These are phyloP conservation scores for Chaenogobius annularis DNA, from an alignment of 2,113 vertebrate genomes.

Conservation along the genomic window DNA sequence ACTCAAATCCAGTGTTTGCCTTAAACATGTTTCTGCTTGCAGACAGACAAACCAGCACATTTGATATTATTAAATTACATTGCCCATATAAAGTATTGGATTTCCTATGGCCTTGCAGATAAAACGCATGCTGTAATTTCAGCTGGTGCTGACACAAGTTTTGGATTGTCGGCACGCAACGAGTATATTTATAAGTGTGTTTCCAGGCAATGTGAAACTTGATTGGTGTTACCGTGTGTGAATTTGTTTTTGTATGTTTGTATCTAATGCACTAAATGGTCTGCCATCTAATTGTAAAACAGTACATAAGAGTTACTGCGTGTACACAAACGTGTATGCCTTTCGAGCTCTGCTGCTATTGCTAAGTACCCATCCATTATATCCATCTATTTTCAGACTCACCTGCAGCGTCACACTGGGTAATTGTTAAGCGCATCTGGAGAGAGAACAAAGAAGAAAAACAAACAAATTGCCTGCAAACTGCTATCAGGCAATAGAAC, in stretches of 20 bases:
- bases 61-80: neutral
- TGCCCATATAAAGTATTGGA: neutral
- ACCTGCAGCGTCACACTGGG: neutral
- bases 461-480: slow-evolving; percentile 10
- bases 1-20: neutral
- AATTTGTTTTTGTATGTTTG: neutral
- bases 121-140: neutral
- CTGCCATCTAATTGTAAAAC: neutral
- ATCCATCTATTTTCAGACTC: neutral
- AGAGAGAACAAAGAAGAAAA: neutral
- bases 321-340: neutral
- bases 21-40: neutral
- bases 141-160: neutral
- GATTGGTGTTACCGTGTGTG: neutral
- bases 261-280: neutral
- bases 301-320: neutral
- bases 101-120: neutral
- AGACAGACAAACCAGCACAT: neutral
- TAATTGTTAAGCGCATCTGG: neutral
- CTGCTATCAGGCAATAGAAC: slow-evolving; percentile 5
- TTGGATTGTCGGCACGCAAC: neutral
- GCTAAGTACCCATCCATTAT: neutral
- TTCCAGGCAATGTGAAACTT: neutral
- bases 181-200: neutral
- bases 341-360: too few species aligned